Evolutionary conservation across 2,888 invertebrate genomes (phyloP).

Genomic region (Chromoteleia sp.): DNA sequence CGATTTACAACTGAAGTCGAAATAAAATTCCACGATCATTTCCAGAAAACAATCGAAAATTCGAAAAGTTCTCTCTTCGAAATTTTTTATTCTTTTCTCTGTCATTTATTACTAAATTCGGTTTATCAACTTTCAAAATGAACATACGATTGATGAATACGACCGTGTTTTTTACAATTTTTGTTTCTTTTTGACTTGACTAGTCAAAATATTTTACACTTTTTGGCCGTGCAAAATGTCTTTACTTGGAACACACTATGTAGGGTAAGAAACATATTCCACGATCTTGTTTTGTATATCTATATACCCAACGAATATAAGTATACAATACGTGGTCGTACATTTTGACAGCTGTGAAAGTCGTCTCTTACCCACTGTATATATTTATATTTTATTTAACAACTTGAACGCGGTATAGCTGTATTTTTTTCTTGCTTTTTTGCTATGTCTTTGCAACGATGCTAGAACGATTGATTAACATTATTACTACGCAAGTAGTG

Average conservation of each 20-base stretch:
- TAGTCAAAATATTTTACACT: constrained; percentile 49
- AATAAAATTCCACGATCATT: constrained; percentile 14
- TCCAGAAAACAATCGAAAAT: neutral
- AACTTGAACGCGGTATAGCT: constrained; percentile 43
- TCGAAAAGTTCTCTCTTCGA: neutral
- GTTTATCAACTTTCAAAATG: constrained; percentile 42
- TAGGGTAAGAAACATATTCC: no score
- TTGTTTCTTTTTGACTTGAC: constrained; percentile 27
- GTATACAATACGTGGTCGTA: no score
- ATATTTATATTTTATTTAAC: constrained; percentile 27
- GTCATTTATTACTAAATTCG: constrained; percentile 33
- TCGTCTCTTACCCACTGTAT: no score
- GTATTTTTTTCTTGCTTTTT: constrained; percentile 15
- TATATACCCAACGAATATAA: no score
- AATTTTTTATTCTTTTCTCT: neutral
- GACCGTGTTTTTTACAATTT: constrained; percentile 1
- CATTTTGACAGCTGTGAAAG: no score
- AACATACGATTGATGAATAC: constrained; percentile 32
- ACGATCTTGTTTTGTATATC: no score
- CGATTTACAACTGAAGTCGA: constrained; percentile 30
- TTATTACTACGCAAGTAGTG: constrained; percentile 22
- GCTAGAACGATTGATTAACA: constrained; percentile 26
- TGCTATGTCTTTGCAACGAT: constrained; percentile 3
- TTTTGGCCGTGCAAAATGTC: constrained; percentile 48
- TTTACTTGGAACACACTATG: constrained; percentile 37